Conservation (phyloP, 2,888 invertebrate genomes). For the Eilema depressum region DNA sequence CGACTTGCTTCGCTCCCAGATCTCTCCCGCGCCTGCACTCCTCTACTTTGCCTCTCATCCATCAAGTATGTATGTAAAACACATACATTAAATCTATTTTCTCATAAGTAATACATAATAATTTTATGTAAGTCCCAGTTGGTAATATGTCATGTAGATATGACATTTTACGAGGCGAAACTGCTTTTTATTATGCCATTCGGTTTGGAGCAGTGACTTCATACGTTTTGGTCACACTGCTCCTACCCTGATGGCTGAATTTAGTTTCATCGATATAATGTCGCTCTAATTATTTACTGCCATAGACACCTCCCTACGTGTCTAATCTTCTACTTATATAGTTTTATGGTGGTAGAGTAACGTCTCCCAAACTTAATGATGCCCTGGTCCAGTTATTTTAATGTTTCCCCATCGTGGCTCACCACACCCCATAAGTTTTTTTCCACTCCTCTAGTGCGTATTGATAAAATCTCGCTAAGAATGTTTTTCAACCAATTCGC, state of each 20-base stretch:
- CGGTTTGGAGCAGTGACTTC: conserved; percentile 17
- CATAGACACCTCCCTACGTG: background rate
- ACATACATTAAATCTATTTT: background rate
- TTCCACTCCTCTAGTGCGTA: too few relatives aligned
- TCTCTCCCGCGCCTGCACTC: background rate
- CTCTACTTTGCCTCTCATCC: background rate
- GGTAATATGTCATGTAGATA: background rate
- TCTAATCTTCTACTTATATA: background rate
- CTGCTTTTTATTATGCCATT: conserved; percentile 17
- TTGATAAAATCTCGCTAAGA: too few relatives aligned
- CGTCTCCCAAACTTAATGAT: background rate
- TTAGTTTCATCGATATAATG: conserved; percentile 45
- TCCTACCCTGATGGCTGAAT: background rate
- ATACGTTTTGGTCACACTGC: conserved; percentile 2
- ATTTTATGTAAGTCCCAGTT: background rate
- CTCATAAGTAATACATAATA: background rate
- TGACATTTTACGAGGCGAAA: conserved; percentile 17
- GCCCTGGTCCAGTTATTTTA: background rate
- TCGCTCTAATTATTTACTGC: conserved; percentile 31
- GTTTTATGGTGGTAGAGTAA: background rate
- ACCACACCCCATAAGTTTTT: too few relatives aligned
- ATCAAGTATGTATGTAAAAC: background rate
- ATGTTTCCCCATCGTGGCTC: background rate
- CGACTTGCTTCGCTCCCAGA: too few relatives aligned
- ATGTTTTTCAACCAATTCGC: background rate